These are phyloP conservation scores for Chaetodon trifasciatus DNA, from an alignment of 2,797 vertebrate genomes.

Conservation along the genomic window DNA sequence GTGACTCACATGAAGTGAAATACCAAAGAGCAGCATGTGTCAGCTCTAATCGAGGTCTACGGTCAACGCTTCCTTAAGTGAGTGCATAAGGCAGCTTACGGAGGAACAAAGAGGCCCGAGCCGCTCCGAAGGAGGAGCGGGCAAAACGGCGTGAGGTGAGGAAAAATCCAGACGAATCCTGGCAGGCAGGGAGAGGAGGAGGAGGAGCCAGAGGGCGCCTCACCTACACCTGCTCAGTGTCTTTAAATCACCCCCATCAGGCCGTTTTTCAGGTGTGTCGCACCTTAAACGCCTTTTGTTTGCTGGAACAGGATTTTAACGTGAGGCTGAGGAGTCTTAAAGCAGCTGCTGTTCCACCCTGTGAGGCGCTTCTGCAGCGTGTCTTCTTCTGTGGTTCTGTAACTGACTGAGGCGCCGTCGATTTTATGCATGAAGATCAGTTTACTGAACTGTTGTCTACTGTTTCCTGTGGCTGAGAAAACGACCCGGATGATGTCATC, in stretches of 20 bases:
- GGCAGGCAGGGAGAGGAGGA: neutral
- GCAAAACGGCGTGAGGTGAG: neutral
- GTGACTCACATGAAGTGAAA: conserved; percentile 60
- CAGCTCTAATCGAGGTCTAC: conserved; percentile 59
- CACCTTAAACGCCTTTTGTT: neutral
- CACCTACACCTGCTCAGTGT: neutral
- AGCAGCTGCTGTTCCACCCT: too few species aligned
- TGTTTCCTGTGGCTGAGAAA: too few species aligned
- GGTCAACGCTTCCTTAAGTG: conserved; percentile 50
- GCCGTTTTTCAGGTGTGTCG: neutral
- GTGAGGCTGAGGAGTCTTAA: too few species aligned
- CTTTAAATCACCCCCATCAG: too few species aligned
- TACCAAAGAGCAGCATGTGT: conserved; percentile 70
- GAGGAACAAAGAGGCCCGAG: conserved; percentile 52
- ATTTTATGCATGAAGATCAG: too few species aligned
- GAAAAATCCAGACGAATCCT: neutral
- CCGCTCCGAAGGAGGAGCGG: neutral
- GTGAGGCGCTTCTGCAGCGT: too few species aligned
- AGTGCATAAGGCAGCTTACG: conserved; percentile 45
- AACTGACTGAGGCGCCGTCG: too few species aligned
- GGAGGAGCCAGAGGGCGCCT: neutral
- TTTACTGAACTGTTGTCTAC: too few species aligned
- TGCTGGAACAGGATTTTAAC: too few species aligned
- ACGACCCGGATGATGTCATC: too few species aligned
- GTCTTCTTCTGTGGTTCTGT: too few species aligned